Conservation (phyloP, 2,797 vertebrate genomes). For the Molossus alvarezi region DNA sequence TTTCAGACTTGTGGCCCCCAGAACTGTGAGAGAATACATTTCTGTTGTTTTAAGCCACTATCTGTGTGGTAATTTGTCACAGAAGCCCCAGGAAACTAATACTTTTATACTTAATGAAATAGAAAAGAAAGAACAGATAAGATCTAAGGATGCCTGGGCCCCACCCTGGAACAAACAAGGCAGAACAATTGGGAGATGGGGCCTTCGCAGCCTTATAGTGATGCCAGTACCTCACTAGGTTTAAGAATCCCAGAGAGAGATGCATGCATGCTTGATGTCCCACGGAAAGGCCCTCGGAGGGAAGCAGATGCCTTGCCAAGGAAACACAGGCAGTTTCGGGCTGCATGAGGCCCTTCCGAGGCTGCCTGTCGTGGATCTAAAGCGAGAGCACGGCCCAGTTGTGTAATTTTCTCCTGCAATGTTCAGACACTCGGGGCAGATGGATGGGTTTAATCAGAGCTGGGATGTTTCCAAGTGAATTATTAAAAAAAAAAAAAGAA, state of each 20-base stretch:
- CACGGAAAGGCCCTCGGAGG: neutral
- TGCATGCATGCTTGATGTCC: fast-evolving
- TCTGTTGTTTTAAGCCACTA: neutral
- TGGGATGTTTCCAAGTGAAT: neutral
- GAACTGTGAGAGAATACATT: neutral
- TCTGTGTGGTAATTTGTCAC: neutral
- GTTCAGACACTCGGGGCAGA: neutral
- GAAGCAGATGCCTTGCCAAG: fast-evolving
- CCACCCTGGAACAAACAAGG: neutral
- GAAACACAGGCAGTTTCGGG: fast-evolving
- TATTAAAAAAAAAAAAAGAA: neutral
- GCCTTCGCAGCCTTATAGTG: no score
- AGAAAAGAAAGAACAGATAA: neutral
- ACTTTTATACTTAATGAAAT: neutral
- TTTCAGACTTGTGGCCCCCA: neutral
- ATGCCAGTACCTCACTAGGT: neutral
- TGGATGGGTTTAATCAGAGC: neutral
- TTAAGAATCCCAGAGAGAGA: neutral
- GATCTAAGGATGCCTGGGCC: neutral
- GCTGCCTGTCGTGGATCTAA: no score
- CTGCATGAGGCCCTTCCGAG: fast-evolving
- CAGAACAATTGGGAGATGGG: no score
- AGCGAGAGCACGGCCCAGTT: neutral
- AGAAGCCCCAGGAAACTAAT: neutral
- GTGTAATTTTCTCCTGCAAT: neutral